Evolutionary conservation across 2,797 vertebrate genomes (phyloP).

Genomic region (Tolypeutes matacus): DNA sequence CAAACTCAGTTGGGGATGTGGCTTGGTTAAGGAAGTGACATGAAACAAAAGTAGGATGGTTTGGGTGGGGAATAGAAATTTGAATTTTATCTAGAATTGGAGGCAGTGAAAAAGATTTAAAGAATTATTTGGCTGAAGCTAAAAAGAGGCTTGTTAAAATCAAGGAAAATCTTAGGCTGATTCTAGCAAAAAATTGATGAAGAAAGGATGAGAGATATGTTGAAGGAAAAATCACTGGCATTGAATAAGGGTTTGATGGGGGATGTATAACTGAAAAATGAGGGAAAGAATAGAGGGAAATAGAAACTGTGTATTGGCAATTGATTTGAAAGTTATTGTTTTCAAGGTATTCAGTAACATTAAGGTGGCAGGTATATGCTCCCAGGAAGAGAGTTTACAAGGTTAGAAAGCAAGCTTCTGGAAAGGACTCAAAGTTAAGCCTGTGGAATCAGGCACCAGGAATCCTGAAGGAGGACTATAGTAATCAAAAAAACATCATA

Average conservation of each 20-base stretch:
- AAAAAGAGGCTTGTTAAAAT: conserved; percentile 40
- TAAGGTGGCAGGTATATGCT: background rate
- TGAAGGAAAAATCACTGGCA: background rate
- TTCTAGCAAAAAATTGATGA: conserved; percentile 47
- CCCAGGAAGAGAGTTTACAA: background rate
- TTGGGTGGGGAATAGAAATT: background rate
- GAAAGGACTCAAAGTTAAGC: background rate
- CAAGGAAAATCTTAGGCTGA: conserved; percentile 8
- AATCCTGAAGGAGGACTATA: background rate
- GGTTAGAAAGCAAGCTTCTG: background rate
- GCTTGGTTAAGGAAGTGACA: background rate
- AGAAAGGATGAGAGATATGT: background rate
- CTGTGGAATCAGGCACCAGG: background rate
- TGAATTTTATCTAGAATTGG: conserved; percentile 12
- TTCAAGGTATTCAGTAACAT: background rate
- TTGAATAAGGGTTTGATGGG: conserved; percentile 17
- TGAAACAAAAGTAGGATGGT: background rate
- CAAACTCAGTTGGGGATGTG: background rate
- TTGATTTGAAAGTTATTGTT: conserved; percentile 28
- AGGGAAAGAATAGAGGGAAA: background rate
- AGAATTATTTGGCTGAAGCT: conserved; percentile 34
- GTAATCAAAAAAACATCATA: background rate
- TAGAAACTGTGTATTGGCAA: background rate
- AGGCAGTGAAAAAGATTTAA: conserved; percentile 16
- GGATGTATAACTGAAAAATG: background rate